Conservation (phyloP, 2,797 vertebrate genomes). For the Triplophysa yarkandensis region DNA sequence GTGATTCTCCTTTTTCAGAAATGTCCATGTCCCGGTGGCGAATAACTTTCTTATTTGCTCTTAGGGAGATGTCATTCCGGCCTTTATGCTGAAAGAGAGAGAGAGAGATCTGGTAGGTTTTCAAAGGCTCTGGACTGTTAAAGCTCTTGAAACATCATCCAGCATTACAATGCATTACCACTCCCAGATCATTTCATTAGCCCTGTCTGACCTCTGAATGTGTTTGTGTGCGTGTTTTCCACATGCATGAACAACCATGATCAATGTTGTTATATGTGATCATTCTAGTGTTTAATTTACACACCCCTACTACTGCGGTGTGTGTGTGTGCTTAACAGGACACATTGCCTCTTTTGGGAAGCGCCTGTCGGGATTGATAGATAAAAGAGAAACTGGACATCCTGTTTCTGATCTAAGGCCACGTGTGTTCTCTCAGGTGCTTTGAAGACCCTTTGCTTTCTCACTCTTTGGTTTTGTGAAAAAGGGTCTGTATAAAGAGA, state of each 20-base stretch:
- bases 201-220: slow-evolving; percentile 46
- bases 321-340: slow-evolving; percentile 3
- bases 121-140: slow-evolving; percentile 35
- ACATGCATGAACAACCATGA: slow-evolving; percentile 15
- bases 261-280: slow-evolving; percentile 29
- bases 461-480: slow-evolving; percentile 32
- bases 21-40: too few species aligned
- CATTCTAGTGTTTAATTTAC: slow-evolving; percentile 33
- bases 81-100: not conserved
- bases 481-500: slow-evolving; percentile 28
- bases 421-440: slow-evolving; percentile 34
- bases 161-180: slow-evolving; percentile 61
- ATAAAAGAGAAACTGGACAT: slow-evolving; percentile 48
- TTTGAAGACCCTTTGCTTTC: slow-evolving; percentile 41
- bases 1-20: too few species aligned
- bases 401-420: slow-evolving; percentile 6
- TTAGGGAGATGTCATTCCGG: too few species aligned
- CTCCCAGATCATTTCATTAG: slow-evolving; percentile 66
- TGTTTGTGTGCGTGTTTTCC: slow-evolving; percentile 39
- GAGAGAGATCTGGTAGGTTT: slow-evolving; percentile 31
- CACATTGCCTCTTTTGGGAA: not conserved
- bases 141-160: slow-evolving; percentile 22
- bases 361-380: slow-evolving; percentile 4
- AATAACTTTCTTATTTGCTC: too few species aligned
- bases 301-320: slow-evolving; percentile 19